Evolutionary conservation across 2,797 vertebrate genomes (phyloP), one percentile per base, ranked within the genome.

Genomic region (Lates japonicus): DNA sequence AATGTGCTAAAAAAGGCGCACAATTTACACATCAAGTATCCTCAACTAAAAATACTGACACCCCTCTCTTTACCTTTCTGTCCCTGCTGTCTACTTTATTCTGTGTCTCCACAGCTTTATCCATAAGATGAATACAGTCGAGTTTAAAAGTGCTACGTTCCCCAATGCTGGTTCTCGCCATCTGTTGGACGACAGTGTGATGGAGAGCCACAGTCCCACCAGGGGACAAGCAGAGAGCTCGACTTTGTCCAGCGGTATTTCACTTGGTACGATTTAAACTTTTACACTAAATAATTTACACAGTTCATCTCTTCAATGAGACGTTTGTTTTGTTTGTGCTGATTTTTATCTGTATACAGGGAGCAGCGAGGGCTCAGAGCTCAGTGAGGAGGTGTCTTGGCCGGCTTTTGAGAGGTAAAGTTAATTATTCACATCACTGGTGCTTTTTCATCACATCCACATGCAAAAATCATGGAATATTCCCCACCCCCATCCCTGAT

Each of bases 381-480:
- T 99, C 90, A 99, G 98, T 87, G 98, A 99, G 87, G 98, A 99
- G 84, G 97, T 97, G 87, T 98, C 98, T 1, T 99, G 98, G 97
- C 98, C 98, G 44, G 97, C 98, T 29, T 99, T 99, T 94, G 98
- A 99, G 94, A 99, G 98, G 98, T 99, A 94, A 95, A 91, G 46
- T 76, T 76, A 66, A 91, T 7, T 5, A 29, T 66, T 17, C 9
- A 42, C 60, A 49, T 81, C 74, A 2, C 44, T 58, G 1, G 20
- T 19, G 66, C 31, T 65, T 78, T 71, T 70, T 44, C 69, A 77
- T 85, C 62, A 69, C 59, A 79, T 70, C 65, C 64, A 76, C 57
- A 57, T 80, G 59, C 35, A 55, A 73, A 29, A 57, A 68, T 80
- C 67, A 64, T 78, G 20, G 78, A 81, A 73, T 61, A 29, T 29